phyloP scores from a whole-genome alignment of 2,888 invertebrate species.

The Drosophila anceps region DNA sequence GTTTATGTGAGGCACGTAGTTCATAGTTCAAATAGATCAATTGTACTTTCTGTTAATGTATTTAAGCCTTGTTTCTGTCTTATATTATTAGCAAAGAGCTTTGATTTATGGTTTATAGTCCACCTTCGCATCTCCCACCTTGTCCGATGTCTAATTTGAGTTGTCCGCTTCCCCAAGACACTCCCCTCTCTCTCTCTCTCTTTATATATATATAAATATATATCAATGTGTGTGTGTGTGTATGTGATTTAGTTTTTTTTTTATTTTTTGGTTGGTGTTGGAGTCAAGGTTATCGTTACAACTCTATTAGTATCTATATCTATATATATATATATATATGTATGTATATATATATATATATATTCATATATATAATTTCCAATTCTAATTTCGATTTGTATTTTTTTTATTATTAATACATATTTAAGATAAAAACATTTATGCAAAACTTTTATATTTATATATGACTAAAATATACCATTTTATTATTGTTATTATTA shows the following conservation, averaged over 20 bases:
- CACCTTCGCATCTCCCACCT: neutral
- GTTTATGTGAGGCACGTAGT: conserved; percentile 39
- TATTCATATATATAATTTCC: conserved; percentile 2
- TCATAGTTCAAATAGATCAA: conserved; percentile 15
- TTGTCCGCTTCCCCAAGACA: conserved; percentile 19
- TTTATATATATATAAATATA: neutral
- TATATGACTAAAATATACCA: conserved; percentile 84
- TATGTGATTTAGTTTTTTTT: conserved; percentile 2
- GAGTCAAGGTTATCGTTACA: conserved; percentile 37
- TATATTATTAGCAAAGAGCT: conserved; percentile 11
- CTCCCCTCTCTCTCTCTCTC: neutral
- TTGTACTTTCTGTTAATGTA: conserved; percentile 28
- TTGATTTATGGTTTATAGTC: conserved; percentile 18
- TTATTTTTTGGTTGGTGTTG: conserved; percentile 33
- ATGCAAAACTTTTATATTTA: conserved; percentile 68
- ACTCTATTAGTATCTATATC: conserved; percentile 22
- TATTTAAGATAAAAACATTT: conserved; percentile 57
- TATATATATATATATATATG: conserved; percentile 7
- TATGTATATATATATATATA: conserved; percentile 10
- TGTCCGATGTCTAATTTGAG: neutral
- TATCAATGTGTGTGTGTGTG: neutral
- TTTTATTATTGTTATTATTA: conserved; percentile 84
- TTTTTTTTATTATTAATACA: conserved; percentile 40
- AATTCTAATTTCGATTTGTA: conserved; percentile 29
- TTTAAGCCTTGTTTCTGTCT: conserved; percentile 4